A percentile compares a stretch with the other conserved stretches of the same genome.
phyloP scores from a whole-genome alignment of 2,113 vertebrate species.

The Percina caprodes region DNA sequence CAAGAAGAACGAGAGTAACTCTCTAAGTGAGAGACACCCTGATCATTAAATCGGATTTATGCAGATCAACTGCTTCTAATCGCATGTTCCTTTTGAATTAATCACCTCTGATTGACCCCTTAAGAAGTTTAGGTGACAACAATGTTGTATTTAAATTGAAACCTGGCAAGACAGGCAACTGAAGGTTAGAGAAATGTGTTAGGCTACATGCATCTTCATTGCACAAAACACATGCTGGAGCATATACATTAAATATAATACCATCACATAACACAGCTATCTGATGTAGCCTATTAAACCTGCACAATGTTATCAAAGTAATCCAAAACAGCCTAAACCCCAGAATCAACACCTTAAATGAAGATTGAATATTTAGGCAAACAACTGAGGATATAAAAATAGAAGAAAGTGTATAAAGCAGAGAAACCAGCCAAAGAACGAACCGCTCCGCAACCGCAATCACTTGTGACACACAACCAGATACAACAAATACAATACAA shows the following conservation, averaged over 20 bases:
- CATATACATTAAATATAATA: not conserved
- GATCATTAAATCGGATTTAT: conserved; percentile 55
- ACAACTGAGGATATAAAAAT: not conserved
- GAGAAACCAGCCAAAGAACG: not conserved
- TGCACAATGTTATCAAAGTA: not conserved
- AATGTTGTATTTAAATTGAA: conserved; percentile 2
- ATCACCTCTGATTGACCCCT: conserved; percentile 49
- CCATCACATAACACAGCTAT: not conserved
- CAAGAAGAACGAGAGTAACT: conserved; percentile 45
- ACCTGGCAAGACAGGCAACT: not conserved
- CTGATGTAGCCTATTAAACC: not conserved
- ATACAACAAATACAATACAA: not conserved
- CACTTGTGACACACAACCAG: not conserved
- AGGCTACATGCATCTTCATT: not conserved
- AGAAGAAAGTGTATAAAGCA: not conserved
- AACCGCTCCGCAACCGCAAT: not conserved
- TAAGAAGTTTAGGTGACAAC: conserved; percentile 21
- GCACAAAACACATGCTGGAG: not conserved
- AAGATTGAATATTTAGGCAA: not conserved
- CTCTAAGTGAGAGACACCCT: conserved; percentile 44
- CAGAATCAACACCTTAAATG: not conserved
- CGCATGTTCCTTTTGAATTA: conserved; percentile 37
- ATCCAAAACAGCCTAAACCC: not conserved
- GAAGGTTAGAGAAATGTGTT: conserved; percentile 3
- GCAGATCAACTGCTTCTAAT: conserved; percentile 45